phyloP scores from a whole-genome alignment of 1,140 invertebrate genomes.

The Tribolium madens region DNA sequence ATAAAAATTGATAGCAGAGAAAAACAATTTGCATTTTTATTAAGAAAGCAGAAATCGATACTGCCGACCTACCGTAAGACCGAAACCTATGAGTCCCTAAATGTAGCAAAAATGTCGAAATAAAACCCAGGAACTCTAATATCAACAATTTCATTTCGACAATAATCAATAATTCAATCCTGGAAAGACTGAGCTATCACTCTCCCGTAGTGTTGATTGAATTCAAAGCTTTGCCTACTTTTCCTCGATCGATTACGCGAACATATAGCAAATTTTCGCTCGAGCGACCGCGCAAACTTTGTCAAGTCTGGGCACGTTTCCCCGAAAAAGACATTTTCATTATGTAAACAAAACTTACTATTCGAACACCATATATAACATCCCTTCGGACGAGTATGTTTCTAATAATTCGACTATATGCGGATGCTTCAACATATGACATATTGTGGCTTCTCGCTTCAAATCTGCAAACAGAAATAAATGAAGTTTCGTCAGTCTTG shows the following conservation, averaged over 20 bases:
- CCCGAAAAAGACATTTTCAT: slow-evolving; percentile 53
- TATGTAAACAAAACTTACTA: slow-evolving; percentile 81
- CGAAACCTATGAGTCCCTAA: no score
- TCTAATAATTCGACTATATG: slow-evolving; percentile 98
- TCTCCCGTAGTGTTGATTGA: neutral
- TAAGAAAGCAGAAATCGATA: no score
- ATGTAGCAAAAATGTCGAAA: no score
- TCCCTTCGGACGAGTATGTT: slow-evolving; percentile 98
- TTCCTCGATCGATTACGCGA: slow-evolving; percentile 4
- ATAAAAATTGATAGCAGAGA: no score
- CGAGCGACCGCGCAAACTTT: neutral
- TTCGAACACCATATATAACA: slow-evolving; percentile 99
- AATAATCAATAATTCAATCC: neutral
- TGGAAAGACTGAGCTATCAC: neutral
- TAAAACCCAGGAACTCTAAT: no score
- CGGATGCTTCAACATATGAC: slow-evolving; percentile 98
- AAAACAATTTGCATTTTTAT: no score
- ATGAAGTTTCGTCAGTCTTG: neutral
- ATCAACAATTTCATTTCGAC: no score
- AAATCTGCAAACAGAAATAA: slow-evolving; percentile 79
- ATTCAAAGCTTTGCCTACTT: slow-evolving; percentile 2
- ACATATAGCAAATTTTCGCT: neutral
- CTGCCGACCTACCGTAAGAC: no score
- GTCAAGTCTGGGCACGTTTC: neutral
- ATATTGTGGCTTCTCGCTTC: slow-evolving; percentile 98